Evolutionary conservation across 2,888 invertebrate species (phyloP), one percentile per base, ranked within the genome.

Genomic region (Nomada ruficornis): DNA sequence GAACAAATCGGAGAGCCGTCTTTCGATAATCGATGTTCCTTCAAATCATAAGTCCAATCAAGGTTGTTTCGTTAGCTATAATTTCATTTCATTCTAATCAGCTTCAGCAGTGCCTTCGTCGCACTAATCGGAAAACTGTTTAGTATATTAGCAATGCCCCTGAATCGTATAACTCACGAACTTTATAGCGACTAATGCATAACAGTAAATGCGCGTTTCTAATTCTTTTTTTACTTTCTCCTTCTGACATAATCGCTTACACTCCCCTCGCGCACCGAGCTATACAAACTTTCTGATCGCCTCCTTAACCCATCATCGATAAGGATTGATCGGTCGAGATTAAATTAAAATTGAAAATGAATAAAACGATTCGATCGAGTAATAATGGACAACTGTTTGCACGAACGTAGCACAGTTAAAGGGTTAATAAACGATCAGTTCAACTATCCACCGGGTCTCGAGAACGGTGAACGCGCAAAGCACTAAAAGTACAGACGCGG

Each of bases 131-230:
- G 44, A 62, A 76, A 67, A 71, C 57, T 42, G 42, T 70, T 42
- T 36, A 59, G 60, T 50, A 36, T 50, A 54, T 76, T 73, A 72
- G 65, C 71, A 85, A 82, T 82, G 77, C 59, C 80, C 75, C 63
- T 80, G 64, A 87, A 80, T 80, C 55, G 62, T 73, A 73, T 75
- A 63, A 82, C 65, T 78, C 77, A 72, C 69, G 42, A 81, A 77
- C 47, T 77, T 65, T n/a, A n/a, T 63, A 42, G 75, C 70, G 54
- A 54, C 26, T 54, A 55, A 85, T 62, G 59, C 54, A 10, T 50
- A 64, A 64, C 54, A 26, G n/a, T 55, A 72, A 64, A 60, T 74
- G 29, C 77, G 55, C 29, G n/a, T 54, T 63, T 67, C 26, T 50
- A 63, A 60, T 55, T 62, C 60, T 1, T 13, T 5, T 20, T 18